Percentiles rank a stretch among this genome's conserved stretches.
phyloP scores from a whole-genome alignment of 2,113 vertebrate species.

The Ivindomyrus marchei region DNA sequence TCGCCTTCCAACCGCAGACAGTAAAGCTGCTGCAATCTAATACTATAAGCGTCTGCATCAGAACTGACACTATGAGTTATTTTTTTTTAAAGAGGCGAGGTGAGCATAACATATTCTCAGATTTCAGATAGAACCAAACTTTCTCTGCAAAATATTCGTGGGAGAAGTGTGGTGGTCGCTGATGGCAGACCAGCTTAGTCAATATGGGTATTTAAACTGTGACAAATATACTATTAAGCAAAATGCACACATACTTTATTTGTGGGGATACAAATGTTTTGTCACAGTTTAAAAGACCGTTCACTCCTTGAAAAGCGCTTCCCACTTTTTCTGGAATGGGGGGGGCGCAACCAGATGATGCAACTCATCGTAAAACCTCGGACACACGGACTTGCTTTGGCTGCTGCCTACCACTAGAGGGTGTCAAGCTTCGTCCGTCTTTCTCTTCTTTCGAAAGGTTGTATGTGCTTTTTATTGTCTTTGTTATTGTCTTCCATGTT shows the following conservation, averaged over 20 bases:
- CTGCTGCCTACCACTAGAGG: constrained; percentile 16
- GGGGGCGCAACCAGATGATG: constrained; percentile 6
- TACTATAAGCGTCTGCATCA: neutral
- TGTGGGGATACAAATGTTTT: neutral
- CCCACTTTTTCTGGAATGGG: neutral
- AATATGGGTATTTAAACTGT: neutral
- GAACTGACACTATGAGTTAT: neutral
- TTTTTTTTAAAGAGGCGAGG: neutral
- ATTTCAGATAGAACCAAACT: neutral
- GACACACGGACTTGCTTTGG: neutral
- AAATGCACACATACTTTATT: neutral
- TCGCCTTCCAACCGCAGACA: neutral
- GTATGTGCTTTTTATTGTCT: neutral
- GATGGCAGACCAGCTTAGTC: neutral
- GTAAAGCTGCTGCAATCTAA: neutral
- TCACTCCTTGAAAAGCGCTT: neutral
- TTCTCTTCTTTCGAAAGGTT: neutral
- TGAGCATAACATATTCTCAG: neutral
- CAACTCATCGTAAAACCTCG: constrained; percentile 9
- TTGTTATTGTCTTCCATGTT: constrained; percentile 8
- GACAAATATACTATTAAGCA: neutral
- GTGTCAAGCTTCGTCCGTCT: neutral
- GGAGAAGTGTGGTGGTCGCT: neutral
- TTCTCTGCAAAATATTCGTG: neutral
- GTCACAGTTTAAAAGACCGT: neutral